phyloP scores from a whole-genome alignment of 2,113 vertebrate species.

The Paedocypris sp. region DNA sequence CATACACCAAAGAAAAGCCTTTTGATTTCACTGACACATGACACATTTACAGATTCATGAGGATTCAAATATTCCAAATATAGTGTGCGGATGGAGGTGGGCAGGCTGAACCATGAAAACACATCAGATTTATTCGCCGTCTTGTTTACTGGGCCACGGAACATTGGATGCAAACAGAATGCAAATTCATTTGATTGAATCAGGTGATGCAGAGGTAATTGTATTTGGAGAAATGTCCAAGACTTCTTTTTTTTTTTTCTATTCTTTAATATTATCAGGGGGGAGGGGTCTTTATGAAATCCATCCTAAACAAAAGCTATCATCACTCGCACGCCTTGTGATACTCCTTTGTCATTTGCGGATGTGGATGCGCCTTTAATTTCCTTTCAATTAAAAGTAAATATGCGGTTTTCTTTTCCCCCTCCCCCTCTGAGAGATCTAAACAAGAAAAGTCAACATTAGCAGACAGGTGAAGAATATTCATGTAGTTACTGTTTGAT shows the following conservation, averaged over 20 bases:
- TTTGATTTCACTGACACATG: slow-evolving; percentile 39
- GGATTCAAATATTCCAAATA: slow-evolving; percentile 67
- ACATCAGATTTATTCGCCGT: slow-evolving; percentile 71
- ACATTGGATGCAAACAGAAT: slow-evolving; percentile 74
- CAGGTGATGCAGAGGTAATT: slow-evolving; percentile 74
- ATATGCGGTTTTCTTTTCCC: slow-evolving; percentile 66
- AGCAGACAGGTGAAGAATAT: slow-evolving; percentile 72
- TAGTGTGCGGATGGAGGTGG: slow-evolving; percentile 63
- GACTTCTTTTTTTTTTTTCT: slow-evolving; percentile 48
- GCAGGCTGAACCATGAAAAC: slow-evolving; percentile 66
- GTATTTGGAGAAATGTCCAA: slow-evolving; percentile 76
- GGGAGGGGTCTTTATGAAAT: slow-evolving; percentile 64
- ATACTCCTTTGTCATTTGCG: slow-evolving; percentile 67
- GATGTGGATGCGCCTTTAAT: slow-evolving; percentile 72
- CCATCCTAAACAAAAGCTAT: slow-evolving; percentile 75
- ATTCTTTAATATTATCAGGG: slow-evolving; percentile 64
- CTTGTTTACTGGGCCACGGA: slow-evolving; percentile 72
- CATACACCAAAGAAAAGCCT: slow-evolving; percentile 26
- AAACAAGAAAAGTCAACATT: slow-evolving; percentile 69
- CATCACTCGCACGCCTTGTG: slow-evolving; percentile 57
- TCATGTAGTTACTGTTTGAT: slow-evolving; percentile 53
- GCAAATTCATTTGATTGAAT: slow-evolving; percentile 76
- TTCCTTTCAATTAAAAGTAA: slow-evolving; percentile 79
- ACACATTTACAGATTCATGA: slow-evolving; percentile 64
- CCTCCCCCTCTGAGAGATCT: slow-evolving; percentile 66